Evolutionary conservation across 2,113 vertebrate genomes (phyloP), one percentile per base, ranked within the genome.

Genomic region (western clawed frog (Xenopus tropicalis)): DNA sequence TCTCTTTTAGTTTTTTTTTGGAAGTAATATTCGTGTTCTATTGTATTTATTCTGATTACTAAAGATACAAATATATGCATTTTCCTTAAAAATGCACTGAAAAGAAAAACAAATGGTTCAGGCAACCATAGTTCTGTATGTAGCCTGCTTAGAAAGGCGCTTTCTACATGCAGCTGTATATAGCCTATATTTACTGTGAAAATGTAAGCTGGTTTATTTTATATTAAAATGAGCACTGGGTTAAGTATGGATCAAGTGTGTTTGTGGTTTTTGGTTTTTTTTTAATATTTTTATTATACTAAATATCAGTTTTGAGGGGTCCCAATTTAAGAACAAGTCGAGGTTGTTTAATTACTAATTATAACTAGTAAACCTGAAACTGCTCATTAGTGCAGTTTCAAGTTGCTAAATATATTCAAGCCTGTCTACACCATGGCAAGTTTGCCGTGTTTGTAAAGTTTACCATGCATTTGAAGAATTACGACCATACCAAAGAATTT

Each of bases 81-180:
- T 86, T 89, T 85, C 82, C 83, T 90, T 88, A 82, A 87, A 88
- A 92, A 91, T 91, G 91, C 89, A 91, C 90, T 89, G 86, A 90
- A 83, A 85, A 75, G 20, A 48, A 23, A 69, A 69, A 79, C 79
- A 81, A 85, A 81, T 89, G 90, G 93, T 90, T 95, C 92, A 93
- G 92, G 91, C 90, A 93, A 90, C 91, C 91, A 78, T 87, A 85
- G 88, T 88, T 91, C 91, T 88, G 90, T 88, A 88, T 92, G 89
- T 93, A 91, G 90, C 89, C 88, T 88, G 90, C 90, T 88, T 90
- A 90, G 88, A 90, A 88, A 84, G 88, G 90, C 93, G 92, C 93
- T 94, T 95, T 94, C 90, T 91, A 93, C 86, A 85, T 91, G 91
- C 94, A 93, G 88, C 88, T 93, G 90, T 93, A 91, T 80, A 92